phyloP scores from a whole-genome alignment of 1,140 invertebrate genomes.

The Drosophila subobscura region DNA sequence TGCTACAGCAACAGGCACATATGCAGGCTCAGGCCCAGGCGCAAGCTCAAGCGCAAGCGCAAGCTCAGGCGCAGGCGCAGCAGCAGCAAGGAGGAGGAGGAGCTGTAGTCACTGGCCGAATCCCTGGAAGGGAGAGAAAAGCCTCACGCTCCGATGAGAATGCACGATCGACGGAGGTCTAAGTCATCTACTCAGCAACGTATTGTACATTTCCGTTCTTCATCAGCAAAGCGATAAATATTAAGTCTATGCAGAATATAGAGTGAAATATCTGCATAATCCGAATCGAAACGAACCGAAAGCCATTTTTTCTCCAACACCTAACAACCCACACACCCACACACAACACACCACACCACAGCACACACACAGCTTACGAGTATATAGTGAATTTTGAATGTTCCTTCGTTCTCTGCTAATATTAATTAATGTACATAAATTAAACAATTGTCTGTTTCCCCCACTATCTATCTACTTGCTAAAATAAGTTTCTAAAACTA shows the following conservation, averaged over 20 bases:
- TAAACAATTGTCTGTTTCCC: constrained; percentile 49
- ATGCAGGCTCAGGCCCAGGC: constrained; percentile 57
- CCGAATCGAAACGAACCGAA: constrained; percentile 74
- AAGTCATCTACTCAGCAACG: constrained; percentile 31
- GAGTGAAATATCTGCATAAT: constrained; percentile 48
- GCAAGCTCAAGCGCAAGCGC: constrained; percentile 61
- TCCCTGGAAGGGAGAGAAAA: constrained; percentile 78
- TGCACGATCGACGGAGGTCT: constrained; percentile 80
- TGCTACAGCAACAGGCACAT: constrained; percentile 67
- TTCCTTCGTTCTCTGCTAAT: constrained; percentile 76
- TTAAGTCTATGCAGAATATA: constrained; percentile 48
- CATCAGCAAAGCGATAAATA: constrained; percentile 64
- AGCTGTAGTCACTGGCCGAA: constrained; percentile 65
- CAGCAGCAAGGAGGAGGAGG: constrained; percentile 7
- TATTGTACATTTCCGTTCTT: constrained; percentile 63
- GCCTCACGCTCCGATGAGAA: constrained; percentile 77
- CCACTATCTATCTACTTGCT: constrained; percentile 60
- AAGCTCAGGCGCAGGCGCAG: constrained; percentile 59
- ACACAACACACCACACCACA: constrained; percentile 23
- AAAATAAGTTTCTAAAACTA: constrained; percentile 80
- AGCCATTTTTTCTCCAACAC: constrained; percentile 65
- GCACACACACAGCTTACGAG: constrained; percentile 37
- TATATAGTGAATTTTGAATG: constrained; percentile 74
- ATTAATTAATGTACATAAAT: constrained; percentile 69
- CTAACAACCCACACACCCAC: constrained; percentile 23